Percentiles rank a stretch among this genome's conserved stretches.
phyloP scores from a whole-genome alignment of 2,797 vertebrate species.

The Potorous gilbertii region DNA sequence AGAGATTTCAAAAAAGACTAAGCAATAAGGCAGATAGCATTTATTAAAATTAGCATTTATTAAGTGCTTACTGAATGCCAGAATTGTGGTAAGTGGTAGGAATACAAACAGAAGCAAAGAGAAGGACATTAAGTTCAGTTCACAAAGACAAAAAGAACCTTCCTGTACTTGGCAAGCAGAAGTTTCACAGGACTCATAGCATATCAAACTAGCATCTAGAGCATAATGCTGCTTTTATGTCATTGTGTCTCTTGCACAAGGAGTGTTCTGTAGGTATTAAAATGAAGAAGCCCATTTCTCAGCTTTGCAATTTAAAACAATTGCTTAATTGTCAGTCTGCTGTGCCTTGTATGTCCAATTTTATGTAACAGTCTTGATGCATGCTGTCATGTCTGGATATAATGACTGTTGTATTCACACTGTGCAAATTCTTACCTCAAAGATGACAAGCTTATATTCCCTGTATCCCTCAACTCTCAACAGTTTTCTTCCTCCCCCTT shows the following conservation, averaged over 20 bases:
- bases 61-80: neutral
- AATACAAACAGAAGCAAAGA: neutral
- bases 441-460: constrained; percentile 53
- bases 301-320: constrained; percentile 63
- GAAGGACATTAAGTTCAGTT: constrained; percentile 30
- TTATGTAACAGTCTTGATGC: constrained; percentile 60
- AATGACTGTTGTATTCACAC: constrained; percentile 47
- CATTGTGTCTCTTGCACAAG: constrained; percentile 64
- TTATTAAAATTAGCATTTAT: neutral
- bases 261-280: constrained; percentile 69
- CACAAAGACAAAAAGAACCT: accelerated
- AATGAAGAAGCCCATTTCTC: constrained; percentile 60
- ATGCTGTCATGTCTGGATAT: constrained; percentile 73
- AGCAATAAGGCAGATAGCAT: neutral
- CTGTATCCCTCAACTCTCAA: constrained; percentile 7
- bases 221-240: constrained; percentile 85
- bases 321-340: constrained; percentile 59
- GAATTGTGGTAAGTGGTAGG: neutral
- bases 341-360: constrained; percentile 62
- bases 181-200: constrained; percentile 82
- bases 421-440: constrained; percentile 68
- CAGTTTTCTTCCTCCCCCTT: neutral
- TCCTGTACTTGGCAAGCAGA: constrained; percentile 86
- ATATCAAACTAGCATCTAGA: constrained; percentile 83
- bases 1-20: neutral